Base-by-base conservation (phyloP, 30 jellyfish, hydroid and myxozoan genomes). In the Catostylus mosaicus region DNA sequence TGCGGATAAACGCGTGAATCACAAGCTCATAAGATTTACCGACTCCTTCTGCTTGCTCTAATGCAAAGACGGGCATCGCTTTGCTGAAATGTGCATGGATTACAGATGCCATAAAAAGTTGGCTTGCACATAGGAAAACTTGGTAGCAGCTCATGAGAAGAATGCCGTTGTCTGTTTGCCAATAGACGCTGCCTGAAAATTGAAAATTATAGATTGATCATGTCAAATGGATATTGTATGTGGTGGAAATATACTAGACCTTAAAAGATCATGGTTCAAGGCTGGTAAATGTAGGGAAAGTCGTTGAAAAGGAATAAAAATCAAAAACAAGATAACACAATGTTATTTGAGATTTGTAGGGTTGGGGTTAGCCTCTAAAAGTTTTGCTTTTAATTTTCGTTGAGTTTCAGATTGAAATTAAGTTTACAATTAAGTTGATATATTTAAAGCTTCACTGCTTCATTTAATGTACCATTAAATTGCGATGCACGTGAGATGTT, bases 61-160 rank as follows among this genome's bases (percentile, higher is more conserved):
- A 85, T 12, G 92, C 54, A 75, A 77, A 91, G 47, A 91, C 78
- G 3, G 98, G 87, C 64, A 91, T 56, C 26, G 96, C 63, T 32
- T 85, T 85, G 57, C 66, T 56, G 62, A 91, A 80, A 34, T 91
- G 96, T 11, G 91, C 81, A 48, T 91, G 96, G 48, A 91, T 85
- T 1, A 91, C 96, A 20, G 98, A 91, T 18, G 98, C 91, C 96
- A 91, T 80, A 70, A 91, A 91, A 45, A 91, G 88, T 85, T 91
- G 98, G 64, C 98, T 91, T 23, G 98, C 98, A 79, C 98, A 91
- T 59, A 91, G 36, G 78, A 91, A 80, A 14, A 91, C 98, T 93
- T 75, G 88, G 87, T 91, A 91, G 59, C 98, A 91, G 56, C 95
- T 75, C 98, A 91, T 91, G 45, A 91, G 88, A 18, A 91, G 88